Percentiles rank a stretch among this genome's conserved stretches.
phyloP scores from a whole-genome alignment of 2,797 vertebrate species.

The Orestias chungarensis region DNA sequence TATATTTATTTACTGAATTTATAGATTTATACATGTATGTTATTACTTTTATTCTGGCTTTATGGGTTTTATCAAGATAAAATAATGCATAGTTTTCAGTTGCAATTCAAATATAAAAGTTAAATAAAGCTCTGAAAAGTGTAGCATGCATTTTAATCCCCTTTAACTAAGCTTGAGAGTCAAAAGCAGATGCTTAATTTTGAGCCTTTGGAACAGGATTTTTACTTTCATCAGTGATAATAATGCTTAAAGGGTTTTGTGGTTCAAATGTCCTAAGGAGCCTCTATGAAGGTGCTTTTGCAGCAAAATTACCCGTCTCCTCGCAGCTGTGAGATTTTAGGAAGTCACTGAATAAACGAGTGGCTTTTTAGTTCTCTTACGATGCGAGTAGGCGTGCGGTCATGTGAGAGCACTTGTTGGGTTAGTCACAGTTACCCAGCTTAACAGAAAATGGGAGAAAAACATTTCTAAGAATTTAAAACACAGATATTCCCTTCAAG shows the following conservation, averaged over 20 bases:
- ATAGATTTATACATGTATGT: too few species aligned
- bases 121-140: too few species aligned
- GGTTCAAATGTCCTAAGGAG: not conserved
- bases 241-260: not conserved
- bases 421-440: slow-evolving; percentile 4
- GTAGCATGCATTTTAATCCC: too few species aligned
- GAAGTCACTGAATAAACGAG: not conserved
- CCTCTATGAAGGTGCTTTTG: not conserved
- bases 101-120: too few species aligned
- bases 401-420: slow-evolving; percentile 15
- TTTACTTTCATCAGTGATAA: not conserved
- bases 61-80: too few species aligned
- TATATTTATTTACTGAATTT: too few species aligned
- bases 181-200: not conserved
- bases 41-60: too few species aligned
- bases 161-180: not conserved
- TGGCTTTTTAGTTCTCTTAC: slow-evolving; percentile 11
- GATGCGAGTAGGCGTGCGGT: slow-evolving; percentile 23
- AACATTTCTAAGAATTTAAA: slow-evolving; percentile 22
- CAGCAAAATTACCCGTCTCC: slow-evolving; percentile 12
- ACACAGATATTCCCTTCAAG: not conserved
- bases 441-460: not conserved
- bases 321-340: slow-evolving; percentile 4
- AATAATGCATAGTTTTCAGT: too few species aligned
- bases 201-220: not conserved